Base-by-base conservation (phyloP, 1,140 invertebrate species). In the Caenorhabditis inopinata region DNA sequence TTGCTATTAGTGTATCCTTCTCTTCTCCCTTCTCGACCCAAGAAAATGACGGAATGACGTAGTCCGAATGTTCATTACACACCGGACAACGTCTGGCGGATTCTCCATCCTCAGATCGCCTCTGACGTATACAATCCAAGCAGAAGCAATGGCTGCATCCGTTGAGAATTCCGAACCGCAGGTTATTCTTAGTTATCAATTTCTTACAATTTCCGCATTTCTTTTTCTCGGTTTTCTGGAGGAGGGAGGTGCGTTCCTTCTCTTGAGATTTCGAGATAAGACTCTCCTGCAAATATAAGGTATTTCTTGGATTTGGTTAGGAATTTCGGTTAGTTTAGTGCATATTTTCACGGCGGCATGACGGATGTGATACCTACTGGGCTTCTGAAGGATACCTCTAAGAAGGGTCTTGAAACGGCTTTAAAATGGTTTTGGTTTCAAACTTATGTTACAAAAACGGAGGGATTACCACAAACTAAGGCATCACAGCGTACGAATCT, bases 121-220 rank as follows among this genome's bases (percentile, higher is more conserved):
- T 96, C 85, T 92, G 93, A n/a, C 94, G 91, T 83, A 96, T 95
- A 87, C 95, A 96, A 80, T 91, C 91, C 45, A 96, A 89, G 88
- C 95, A 96, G 88, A 94, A 96, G 84, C 93, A 93, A 87, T 96
- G 95, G 88, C 92, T 93, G 88, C 95, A 96, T 88, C 94, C 94
- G 25, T 94, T 93, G 68, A 96, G 89, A 83, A 96, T 94, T 18
- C 95, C 95, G 88, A 96, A 96, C 76, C 94, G 91, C 1, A 81
- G 27, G 49, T 75, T 77, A 53, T 95, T 95, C 81, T 95, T 93
- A 91, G 94, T 91, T 42, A 95, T 89, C 14, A 87, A 88, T 85
- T 96, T 94, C 89, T 95, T 94, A 89, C 95, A 96, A 78, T 96
- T 93, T 21, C 94, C 94, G 88, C 95, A 96, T 1, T 92, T 91